Evolutionary conservation across 2,797 vertebrate species (phyloP).

Genomic region (Sphenopsis melanotis): DNA sequence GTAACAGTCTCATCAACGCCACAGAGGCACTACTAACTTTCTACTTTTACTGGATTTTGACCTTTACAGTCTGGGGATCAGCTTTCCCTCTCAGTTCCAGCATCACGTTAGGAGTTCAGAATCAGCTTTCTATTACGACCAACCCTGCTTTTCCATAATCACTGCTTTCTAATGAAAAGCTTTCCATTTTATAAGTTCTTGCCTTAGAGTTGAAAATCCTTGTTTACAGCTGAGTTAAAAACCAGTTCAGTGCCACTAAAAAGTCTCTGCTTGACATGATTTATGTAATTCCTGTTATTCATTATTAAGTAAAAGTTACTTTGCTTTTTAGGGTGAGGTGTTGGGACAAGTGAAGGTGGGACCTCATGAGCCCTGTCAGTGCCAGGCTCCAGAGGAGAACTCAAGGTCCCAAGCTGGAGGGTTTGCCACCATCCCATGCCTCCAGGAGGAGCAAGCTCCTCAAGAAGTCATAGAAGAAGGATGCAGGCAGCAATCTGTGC

Average conservation of each 20-base stretch:
- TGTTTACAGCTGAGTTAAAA: constrained; percentile 29
- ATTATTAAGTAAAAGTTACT: not conserved
- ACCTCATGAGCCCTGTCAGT: not conserved
- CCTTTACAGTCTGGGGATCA: not conserved
- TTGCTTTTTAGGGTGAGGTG: not conserved
- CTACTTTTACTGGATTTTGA: not conserved
- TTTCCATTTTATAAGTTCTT: constrained; percentile 20
- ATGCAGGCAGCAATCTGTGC: not conserved
- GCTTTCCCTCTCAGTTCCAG: not conserved
- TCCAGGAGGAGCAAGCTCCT: not conserved
- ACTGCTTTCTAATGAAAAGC: not conserved
- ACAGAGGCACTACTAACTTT: not conserved
- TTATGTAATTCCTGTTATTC: not conserved
- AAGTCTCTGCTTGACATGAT: not conserved
- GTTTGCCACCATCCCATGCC: not conserved
- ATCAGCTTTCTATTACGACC: not conserved
- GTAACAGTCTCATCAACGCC: not conserved
- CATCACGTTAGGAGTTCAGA: not conserved
- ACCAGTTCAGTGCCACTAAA: not conserved
- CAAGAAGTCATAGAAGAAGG: not conserved
- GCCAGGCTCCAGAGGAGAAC: not conserved
- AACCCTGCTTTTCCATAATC: not conserved
- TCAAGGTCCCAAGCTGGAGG: not conserved
- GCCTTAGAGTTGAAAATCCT: constrained; percentile 6
- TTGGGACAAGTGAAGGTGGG: not conserved